phyloP scores from a whole-genome alignment of 2,797 vertebrate species.

The Poecilia picta region DNA sequence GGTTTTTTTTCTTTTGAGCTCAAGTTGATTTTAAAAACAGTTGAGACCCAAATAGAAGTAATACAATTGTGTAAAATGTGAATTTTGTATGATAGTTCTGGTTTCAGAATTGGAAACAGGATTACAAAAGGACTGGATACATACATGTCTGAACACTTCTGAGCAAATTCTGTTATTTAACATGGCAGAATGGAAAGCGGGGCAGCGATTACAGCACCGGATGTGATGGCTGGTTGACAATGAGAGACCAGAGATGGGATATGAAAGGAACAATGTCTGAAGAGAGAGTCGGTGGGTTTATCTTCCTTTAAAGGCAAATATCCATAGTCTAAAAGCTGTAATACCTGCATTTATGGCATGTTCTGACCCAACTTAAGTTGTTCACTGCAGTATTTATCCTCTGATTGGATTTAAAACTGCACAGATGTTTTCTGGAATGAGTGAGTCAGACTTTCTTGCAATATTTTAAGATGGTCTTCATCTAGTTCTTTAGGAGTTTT shows the following conservation, averaged over 20 bases:
- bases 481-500: neutral
- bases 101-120: neutral
- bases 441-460: neutral
- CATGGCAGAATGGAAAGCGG: neutral
- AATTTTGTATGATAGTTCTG: too few relatives aligned
- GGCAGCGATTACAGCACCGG: neutral
- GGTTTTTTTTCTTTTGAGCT: too few relatives aligned
- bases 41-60: too few relatives aligned
- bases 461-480: neutral
- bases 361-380: neutral
- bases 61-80: too few relatives aligned
- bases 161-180: too few relatives aligned
- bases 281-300: neutral
- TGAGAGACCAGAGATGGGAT: neutral
- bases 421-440: neutral
- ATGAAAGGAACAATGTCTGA: neutral
- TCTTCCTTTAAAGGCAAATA: neutral
- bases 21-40: too few relatives aligned
- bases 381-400: neutral
- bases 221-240: neutral
- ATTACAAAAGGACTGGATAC: neutral
- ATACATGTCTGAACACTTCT: too few relatives aligned
- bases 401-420: neutral
- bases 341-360: neutral
- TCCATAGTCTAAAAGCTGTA: neutral